Percentiles rank a stretch among this genome's conserved stretches.
These are phyloP conservation scores for Heliothis virescens DNA, from an alignment of 1,140 invertebrate genomes.

Conservation along the genomic window DNA sequence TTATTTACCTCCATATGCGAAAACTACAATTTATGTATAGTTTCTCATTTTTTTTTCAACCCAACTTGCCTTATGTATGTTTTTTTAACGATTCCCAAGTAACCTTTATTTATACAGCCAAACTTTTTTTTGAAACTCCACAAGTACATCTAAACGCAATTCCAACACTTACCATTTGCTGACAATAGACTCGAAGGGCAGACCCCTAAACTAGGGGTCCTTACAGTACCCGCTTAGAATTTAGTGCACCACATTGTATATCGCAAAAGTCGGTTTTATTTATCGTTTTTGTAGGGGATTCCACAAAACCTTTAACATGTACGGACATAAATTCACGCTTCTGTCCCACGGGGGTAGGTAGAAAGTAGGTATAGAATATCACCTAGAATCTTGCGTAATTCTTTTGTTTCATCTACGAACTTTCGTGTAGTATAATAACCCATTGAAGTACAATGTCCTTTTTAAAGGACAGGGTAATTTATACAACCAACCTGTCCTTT, in stretches of 20 bases:
- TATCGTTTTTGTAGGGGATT: slow-evolving; percentile 59
- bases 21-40: no score
- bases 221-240: slow-evolving; percentile 46
- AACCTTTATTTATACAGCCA: not conserved
- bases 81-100: not conserved
- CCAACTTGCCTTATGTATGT: not conserved
- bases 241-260: slow-evolving; percentile 57
- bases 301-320: slow-evolving; percentile 68
- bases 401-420: no score
- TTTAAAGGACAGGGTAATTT: no score
- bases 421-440: no score
- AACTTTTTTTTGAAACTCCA: not conserved
- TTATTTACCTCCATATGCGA: no score
- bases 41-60: not conserved
- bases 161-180: slow-evolving; percentile 22
- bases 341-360: not conserved
- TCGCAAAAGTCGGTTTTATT: slow-evolving; percentile 60
- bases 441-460: no score
- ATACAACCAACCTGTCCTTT: no score
- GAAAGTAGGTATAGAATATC: not conserved
- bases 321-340: slow-evolving; percentile 68
- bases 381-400: no score
- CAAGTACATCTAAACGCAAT: not conserved
- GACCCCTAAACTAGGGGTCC: slow-evolving; percentile 15
- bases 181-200: slow-evolving; percentile 36